phyloP scores from a whole-genome alignment of 2,888 invertebrate species.

The Cephalotes varians region DNA sequence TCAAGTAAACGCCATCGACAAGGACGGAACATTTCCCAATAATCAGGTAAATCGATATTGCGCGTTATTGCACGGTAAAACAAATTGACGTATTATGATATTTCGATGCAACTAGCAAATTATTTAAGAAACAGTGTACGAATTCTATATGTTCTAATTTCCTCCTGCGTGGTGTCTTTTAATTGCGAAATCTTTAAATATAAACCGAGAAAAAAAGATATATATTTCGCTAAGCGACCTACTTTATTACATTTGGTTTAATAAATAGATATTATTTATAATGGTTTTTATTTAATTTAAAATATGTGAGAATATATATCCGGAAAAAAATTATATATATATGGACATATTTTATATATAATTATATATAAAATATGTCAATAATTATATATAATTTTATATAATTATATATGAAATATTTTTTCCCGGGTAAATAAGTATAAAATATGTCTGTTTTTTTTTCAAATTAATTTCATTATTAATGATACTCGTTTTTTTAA shows the following conservation, averaged over 20 bases:
- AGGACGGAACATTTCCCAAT: slow-evolving; percentile 97
- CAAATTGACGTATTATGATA: slow-evolving; percentile 26
- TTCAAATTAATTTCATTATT: neutral
- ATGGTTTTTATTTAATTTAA: neutral
- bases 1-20: slow-evolving; percentile 98
- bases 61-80: slow-evolving; percentile 1
- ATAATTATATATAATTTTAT: too few species aligned
- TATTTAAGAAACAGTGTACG: neutral
- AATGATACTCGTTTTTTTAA: neutral
- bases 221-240: neutral
- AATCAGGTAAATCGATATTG: slow-evolving; percentile 91
- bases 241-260: neutral
- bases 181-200: neutral
- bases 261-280: neutral
- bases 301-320: neutral
- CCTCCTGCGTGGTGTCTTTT: neutral
- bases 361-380: too few species aligned
- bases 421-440: too few species aligned
- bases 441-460: neutral
- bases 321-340: too few species aligned
- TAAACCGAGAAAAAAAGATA: neutral
- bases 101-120: neutral
- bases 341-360: too few species aligned
- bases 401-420: too few species aligned
- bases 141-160: neutral